Base-by-base conservation (phyloP, 2,888 invertebrate species). In the Eristalinus sepulchralis region DNA sequence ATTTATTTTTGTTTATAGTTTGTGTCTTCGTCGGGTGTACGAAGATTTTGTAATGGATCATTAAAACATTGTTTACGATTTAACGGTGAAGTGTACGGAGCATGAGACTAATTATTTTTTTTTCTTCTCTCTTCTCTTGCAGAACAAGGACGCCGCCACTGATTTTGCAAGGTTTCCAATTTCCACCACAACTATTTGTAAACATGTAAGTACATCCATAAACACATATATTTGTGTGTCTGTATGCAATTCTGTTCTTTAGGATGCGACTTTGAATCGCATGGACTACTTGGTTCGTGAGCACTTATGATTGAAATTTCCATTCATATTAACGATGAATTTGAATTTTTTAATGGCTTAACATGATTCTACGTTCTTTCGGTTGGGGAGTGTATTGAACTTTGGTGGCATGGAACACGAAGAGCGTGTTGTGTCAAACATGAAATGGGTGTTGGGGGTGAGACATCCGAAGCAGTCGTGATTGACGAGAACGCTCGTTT, bases 1-100 rank as follows among this genome's bases (percentile, higher is more conserved):
- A 27, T 71, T 70, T 67, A 53, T 47, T 70, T 53, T 59, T 22
- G 31, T 57, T 64, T 68, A 53, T 59, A 6, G 31, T 31, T 39
- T 64, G 57, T 62, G 53, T 77, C 34, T 67, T 59, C 39, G 67
- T 11, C 27, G 39, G 20, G 53, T 76, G 75, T 71, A 55, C 60
- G 33, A 27, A 82, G 62, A 68, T 85, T 81, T 85, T 82, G 85
- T 85, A 85, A 85, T 81, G 82, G 85, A 77, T 85, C 85, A 81
- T 77, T 85, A 85, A 73, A 67, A 71, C 68, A 76, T 22, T 78
- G 22, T 85, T 81, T 77, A 70, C 72, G 39, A 60, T 33, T 85
- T 85, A 78, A 85, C 81, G 73, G 85, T 81, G 72, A 71, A 76
- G 57, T 79, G 78, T 60, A 60, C 57, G 72, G 68, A 70, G 27